Base-by-base conservation (phyloP, 2,888 invertebrate genomes). In the Conistra vaccinii region DNA sequence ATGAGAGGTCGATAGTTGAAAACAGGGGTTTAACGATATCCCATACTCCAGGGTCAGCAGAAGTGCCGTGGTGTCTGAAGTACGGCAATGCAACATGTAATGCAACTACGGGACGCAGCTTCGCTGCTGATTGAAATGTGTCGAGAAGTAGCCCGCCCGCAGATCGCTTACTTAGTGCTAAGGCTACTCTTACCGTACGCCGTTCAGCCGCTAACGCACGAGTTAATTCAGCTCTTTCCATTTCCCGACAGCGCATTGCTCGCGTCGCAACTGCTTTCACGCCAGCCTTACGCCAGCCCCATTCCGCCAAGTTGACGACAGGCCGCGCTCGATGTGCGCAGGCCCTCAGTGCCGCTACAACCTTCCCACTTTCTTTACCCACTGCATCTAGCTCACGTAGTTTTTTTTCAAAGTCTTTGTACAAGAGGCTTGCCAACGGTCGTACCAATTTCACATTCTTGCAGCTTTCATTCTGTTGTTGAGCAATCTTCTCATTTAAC, bases 261-360 rank as follows among this genome's bases (percentile, higher is more conserved):
- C 86, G 90, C 71, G 93, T 93, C 0, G 92, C 90, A 23, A 94
- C 80, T 29, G 91, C 90, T 80, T 94, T 94, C 4, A 90, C 90
- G n/a, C 95, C 94, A 53, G 90, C 71, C 63, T 80, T 69, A n/a
- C 78, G 80, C 93, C 92, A 94, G 42, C 91, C 90, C 32, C 89
- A 78, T 6, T 72, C 72, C 10, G 90, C 84, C 14, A 93, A 83
- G 55, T 93, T 86, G 9, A 92, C 66, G 39, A 74, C 68, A 32
- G 92, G 92, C 72, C 90, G 89, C 3, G 90, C 86, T 57, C 89
- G 86, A 72, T 93, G 92, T 35, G 87, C 85, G 65, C 92, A 93
- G 6, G 92, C 90, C 84, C 90, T 88, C 48, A 95, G 65, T 17
- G 86, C 88, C 5, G 89, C 87, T 6, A 89, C 87, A 29, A 92